These are phyloP conservation scores for Pocillopora grandis DNA, from an alignment of 92 coral and sea anemone genomes.

Conservation along the genomic window DNA sequence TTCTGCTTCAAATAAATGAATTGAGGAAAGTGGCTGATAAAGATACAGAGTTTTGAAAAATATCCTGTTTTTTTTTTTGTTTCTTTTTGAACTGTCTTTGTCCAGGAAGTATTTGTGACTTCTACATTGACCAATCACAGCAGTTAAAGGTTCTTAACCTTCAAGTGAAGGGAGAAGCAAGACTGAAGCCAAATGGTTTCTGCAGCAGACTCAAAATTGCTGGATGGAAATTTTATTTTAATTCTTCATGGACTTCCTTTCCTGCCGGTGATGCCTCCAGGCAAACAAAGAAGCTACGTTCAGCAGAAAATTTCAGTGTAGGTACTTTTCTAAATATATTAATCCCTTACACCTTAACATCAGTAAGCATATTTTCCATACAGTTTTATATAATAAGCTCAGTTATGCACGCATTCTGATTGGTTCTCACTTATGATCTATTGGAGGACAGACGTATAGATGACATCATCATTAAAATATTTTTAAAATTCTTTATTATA, in stretches of 20 bases:
- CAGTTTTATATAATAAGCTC: too few species aligned
- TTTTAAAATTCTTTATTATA: too few species aligned
- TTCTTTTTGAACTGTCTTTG: neutral
- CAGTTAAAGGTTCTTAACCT: conserved; percentile 15
- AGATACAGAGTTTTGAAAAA: neutral
- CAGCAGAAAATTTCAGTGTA: too few species aligned
- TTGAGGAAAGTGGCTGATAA: too few species aligned
- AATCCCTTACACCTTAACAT: too few species aligned
- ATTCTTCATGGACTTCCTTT: conserved; percentile 14
- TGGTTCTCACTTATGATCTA: too few species aligned
- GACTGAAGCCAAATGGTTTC: neutral
- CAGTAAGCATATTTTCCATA: too few species aligned
- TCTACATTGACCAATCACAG: neutral
- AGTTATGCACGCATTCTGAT: too few species aligned
- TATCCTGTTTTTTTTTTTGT: neutral
- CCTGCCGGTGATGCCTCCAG: neutral
- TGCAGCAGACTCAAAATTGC: conserved; percentile 6
- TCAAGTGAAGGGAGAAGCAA: neutral
- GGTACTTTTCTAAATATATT: too few species aligned
- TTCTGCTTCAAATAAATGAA: too few species aligned
- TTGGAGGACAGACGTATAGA: too few species aligned
- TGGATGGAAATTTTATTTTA: conserved; percentile 28
- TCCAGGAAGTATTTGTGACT: conserved; percentile 1
- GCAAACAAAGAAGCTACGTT: neutral
- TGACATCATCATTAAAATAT: too few species aligned